Evolutionary conservation across 2,113 vertebrate species (phyloP).

Genomic region (Stegastes partitus): DNA sequence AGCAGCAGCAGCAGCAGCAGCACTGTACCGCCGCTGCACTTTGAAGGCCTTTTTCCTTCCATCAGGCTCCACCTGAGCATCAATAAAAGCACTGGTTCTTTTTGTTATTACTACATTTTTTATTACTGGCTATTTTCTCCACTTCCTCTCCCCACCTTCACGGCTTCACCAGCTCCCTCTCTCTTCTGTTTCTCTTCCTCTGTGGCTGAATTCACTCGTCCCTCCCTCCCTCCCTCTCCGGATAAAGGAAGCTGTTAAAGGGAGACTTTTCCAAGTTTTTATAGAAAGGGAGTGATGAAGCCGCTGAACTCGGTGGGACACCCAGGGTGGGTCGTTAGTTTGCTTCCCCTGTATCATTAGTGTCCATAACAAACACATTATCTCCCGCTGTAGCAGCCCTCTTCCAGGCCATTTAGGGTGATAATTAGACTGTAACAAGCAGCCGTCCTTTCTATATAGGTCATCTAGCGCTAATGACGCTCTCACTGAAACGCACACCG

Average conservation of each 20-base stretch:
- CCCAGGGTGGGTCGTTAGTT: slow-evolving; percentile 68
- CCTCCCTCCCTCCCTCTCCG: neutral
- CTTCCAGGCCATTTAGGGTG: slow-evolving; percentile 73
- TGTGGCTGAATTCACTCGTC: neutral
- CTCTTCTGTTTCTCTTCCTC: neutral
- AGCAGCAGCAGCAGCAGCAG: too few species aligned
- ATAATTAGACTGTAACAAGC: slow-evolving; percentile 79
- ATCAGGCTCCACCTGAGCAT: slow-evolving; percentile 10
- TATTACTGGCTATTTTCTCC: neutral
- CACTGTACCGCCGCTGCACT: slow-evolving; percentile 8
- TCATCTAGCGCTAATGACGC: slow-evolving; percentile 65
- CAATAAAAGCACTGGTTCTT: slow-evolving; percentile 33
- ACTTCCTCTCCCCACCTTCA: neutral
- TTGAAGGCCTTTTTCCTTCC: slow-evolving; percentile 14
- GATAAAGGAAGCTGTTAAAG: neutral
- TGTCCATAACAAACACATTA: slow-evolving; percentile 81
- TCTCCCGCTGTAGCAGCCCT: slow-evolving; percentile 62
- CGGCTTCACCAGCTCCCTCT: neutral
- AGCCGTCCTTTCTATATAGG: slow-evolving; percentile 67
- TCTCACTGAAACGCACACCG: slow-evolving; percentile 34
- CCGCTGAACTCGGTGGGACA: slow-evolving; percentile 58
- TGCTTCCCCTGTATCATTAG: slow-evolving; percentile 73
- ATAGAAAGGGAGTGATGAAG: slow-evolving; percentile 24
- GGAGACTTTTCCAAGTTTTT: slow-evolving; percentile 41
- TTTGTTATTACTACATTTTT: slow-evolving; percentile 35